phyloP scores from a whole-genome alignment of 1,140 invertebrate species.

The Musca domestica region DNA sequence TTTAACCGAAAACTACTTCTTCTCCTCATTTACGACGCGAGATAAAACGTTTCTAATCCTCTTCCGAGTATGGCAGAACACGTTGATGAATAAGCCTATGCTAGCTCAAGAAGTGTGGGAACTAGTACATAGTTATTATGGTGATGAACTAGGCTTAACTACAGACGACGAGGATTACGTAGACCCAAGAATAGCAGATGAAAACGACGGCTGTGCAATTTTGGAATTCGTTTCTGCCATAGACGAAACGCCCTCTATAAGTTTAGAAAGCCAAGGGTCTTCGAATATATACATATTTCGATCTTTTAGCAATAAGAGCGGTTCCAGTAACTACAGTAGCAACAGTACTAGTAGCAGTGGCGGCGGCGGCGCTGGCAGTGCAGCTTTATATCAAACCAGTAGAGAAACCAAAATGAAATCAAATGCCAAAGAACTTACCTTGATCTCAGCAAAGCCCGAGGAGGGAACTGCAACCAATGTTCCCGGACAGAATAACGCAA shows the following conservation, averaged over 20 bases:
- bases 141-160: conserved; percentile 86
- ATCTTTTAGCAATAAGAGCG: conserved; percentile 13
- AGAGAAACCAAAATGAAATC: conserved; percentile 36
- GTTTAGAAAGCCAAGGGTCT: conserved; percentile 15
- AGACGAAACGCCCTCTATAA: conserved; percentile 36
- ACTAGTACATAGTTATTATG: conserved; percentile 83
- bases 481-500: neutral
- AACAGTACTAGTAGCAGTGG: conserved; percentile 41
- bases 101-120: conserved; percentile 86
- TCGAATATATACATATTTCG: neutral
- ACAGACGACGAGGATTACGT: conserved; percentile 91
- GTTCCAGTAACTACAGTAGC: conserved; percentile 14
- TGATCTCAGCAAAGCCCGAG: conserved; percentile 44
- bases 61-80: conserved; percentile 94
- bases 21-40: conserved; percentile 86
- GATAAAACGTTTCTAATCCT: conserved; percentile 94
- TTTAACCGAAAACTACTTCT: conserved; percentile 83
- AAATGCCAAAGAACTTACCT: conserved; percentile 48
- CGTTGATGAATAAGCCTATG: conserved; percentile 86
- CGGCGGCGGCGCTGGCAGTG: conserved; percentile 41
- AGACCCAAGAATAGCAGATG: conserved; percentile 38
- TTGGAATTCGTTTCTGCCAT: conserved; percentile 41
- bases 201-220: conserved; percentile 37
- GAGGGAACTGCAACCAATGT: conserved; percentile 25
- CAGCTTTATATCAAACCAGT: conserved; percentile 33